A percentile compares a stretch with the other conserved stretches of the same genome.
Evolutionary conservation across 2,888 invertebrate species (phyloP).

Genomic region (Agrotis ipsilon): DNA sequence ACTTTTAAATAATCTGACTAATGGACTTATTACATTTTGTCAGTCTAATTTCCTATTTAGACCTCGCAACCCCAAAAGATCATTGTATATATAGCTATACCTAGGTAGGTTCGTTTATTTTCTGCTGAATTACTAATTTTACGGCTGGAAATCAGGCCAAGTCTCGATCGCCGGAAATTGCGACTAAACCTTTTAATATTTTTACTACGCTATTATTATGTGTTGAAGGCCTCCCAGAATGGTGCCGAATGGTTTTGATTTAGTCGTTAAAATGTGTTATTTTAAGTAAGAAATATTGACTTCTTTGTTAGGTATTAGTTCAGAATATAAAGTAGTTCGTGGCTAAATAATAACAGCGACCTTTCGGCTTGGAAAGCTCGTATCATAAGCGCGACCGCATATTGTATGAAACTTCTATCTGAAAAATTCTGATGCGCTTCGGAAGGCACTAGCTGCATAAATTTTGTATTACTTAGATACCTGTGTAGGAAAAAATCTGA

Average conservation of each 20-base stretch:
- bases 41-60: too few species aligned
- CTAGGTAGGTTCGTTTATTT: neutral
- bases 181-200: slow-evolving; percentile 28
- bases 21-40: too few species aligned
- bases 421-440: too few species aligned
- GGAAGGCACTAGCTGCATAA: too few species aligned
- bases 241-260: slow-evolving; percentile 10
- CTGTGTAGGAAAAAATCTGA: too few species aligned
- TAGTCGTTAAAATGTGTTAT: slow-evolving; percentile 3
- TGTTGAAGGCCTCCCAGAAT: slow-evolving; percentile 30
- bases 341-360: too few species aligned
- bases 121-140: slow-evolving; percentile 11
- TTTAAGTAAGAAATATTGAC: neutral
- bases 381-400: too few species aligned
- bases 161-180: slow-evolving; percentile 34
- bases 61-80: neutral
- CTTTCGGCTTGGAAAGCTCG: too few species aligned
- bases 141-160: slow-evolving; percentile 21
- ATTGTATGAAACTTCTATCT: too few species aligned
- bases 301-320: neutral
- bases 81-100: neutral
- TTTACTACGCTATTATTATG: slow-evolving; percentile 24
- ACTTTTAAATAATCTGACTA: too few species aligned
- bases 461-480: too few species aligned
- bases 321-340: too few species aligned